Conservation (phyloP, 2,113 vertebrate genomes). For the Carassius carassius region DNA sequence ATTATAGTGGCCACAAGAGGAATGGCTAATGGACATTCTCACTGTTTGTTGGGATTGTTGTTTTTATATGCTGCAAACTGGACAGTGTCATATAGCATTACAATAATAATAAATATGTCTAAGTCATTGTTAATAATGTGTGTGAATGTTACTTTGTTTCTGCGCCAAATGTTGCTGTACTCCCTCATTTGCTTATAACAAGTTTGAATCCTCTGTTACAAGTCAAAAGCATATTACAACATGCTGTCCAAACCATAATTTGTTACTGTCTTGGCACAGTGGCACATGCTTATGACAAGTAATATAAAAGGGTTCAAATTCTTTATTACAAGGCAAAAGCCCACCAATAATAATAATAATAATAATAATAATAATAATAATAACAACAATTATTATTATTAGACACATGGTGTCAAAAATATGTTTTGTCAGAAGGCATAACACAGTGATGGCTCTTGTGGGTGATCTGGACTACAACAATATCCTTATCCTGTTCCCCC, state of each 20-base stretch:
- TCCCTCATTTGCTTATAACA: neutral
- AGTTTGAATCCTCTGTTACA: no score
- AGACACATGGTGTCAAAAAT: neutral
- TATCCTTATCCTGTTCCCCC: no score
- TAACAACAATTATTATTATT: no score
- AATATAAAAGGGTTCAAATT: no score
- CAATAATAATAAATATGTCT: no score
- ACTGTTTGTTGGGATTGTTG: neutral
- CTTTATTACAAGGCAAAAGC: neutral
- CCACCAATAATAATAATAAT: neutral
- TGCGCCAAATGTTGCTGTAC: neutral
- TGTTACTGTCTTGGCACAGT: neutral
- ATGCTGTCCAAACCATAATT: neutral
- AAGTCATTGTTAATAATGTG: no score
- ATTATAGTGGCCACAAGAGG: neutral
- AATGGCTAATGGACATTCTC: constrained; percentile 1
- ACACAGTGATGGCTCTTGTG: neutral
- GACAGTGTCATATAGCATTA: no score
- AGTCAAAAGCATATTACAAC: neutral
- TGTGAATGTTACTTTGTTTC: no score
- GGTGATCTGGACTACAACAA: no score
- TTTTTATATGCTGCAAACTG: no score
- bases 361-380: neutral
- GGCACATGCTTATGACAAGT: neutral
- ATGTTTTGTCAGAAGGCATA: neutral